phyloP scores from a whole-genome alignment of 2,888 invertebrate species.

The Phasia obesa region DNA sequence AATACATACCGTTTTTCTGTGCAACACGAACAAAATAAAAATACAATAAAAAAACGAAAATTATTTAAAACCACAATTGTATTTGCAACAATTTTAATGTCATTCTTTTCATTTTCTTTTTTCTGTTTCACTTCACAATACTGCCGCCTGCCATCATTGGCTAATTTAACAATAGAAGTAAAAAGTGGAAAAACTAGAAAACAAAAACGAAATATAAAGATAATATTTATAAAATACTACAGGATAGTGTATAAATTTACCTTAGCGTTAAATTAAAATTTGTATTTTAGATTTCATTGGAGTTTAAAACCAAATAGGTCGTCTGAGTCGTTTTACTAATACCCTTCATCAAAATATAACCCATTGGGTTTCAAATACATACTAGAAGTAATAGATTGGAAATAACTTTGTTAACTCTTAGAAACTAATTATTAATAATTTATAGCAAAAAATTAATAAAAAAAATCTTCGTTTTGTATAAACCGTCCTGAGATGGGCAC shows the following conservation, averaged over 20 bases:
- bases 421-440: no score
- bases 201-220: constrained; percentile 5
- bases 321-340: no score
- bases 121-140: constrained; percentile 9
- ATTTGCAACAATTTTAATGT: constrained; percentile 62
- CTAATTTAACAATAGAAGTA: constrained; percentile 59
- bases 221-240: constrained; percentile 48
- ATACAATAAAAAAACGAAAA: constrained; percentile 35
- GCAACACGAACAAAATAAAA: constrained; percentile 34
- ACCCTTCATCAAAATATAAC: no score
- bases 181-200: constrained; percentile 40
- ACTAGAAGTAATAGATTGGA: no score
- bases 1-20: constrained; percentile 39
- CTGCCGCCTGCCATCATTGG: constrained; percentile 38
- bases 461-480: no score
- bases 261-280: constrained; percentile 72
- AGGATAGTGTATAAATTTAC: constrained; percentile 66
- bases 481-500: no score
- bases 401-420: no score
- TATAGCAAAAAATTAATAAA: no score
- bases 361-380: no score
- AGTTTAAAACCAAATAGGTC: no score
- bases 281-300: constrained; percentile 60
- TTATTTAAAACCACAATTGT: constrained; percentile 68
- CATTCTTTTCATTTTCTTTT: constrained; percentile 34